These are phyloP conservation scores for Catamblyrhynchus diadema DNA, from an alignment of 2,797 vertebrate species.

Conservation along the genomic window DNA sequence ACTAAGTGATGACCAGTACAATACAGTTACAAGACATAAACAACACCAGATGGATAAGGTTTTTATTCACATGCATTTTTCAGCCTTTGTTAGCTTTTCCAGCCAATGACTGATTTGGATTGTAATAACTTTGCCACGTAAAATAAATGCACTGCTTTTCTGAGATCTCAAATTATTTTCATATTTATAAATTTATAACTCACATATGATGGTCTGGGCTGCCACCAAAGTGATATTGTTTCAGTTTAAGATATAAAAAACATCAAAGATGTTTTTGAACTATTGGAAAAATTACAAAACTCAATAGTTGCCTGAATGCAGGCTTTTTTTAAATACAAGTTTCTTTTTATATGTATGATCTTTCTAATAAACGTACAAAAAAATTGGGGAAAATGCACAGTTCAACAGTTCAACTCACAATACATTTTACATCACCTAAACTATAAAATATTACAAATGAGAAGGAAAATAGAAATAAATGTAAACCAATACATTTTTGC, in stretches of 20 bases:
- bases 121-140: conserved; percentile 39
- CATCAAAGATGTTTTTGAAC: conserved; percentile 69
- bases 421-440: neutral
- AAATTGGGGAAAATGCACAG: neutral
- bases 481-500: neutral
- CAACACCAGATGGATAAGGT: conserved; percentile 35
- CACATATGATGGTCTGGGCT: conserved; percentile 27
- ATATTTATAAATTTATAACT: conserved; percentile 56
- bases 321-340: neutral
- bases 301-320: conserved; percentile 4
- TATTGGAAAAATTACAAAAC: conserved; percentile 52
- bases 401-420: conserved; percentile 46
- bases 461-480: neutral
- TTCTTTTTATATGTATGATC: conserved; percentile 31
- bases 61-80: conserved; percentile 24
- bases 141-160: conserved; percentile 41
- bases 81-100: conserved; percentile 23
- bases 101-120: conserved; percentile 33
- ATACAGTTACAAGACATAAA: conserved; percentile 21
- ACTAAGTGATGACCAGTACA: conserved; percentile 14
- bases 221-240: conserved; percentile 44
- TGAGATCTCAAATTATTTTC: conserved; percentile 54
- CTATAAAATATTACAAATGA: neutral
- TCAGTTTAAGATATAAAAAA: conserved; percentile 64
- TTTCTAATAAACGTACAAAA: conserved; percentile 26